Evolutionary conservation across 2,113 vertebrate genomes (phyloP).

Genomic region (Corythoichthys intestinalis): DNA sequence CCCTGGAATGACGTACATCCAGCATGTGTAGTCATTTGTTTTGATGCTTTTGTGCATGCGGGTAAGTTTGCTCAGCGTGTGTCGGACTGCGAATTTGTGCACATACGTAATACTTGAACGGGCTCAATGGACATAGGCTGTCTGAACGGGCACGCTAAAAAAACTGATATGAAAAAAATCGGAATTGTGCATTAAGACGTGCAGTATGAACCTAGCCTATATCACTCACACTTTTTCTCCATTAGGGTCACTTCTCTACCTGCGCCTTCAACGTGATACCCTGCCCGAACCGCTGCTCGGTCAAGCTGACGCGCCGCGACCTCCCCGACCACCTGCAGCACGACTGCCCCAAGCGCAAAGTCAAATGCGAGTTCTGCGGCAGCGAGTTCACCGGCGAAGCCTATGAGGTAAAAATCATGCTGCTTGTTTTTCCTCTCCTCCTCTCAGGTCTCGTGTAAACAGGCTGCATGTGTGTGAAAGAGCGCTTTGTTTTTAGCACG

Average conservation of each 20-base stretch:
- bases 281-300: slow-evolving; percentile 90
- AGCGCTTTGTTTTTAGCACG: slow-evolving; percentile 34
- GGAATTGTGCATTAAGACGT: too few species aligned
- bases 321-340: slow-evolving; percentile 93
- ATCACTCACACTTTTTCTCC: slow-evolving; percentile 16
- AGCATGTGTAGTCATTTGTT: too few species aligned
- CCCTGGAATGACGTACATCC: too few species aligned
- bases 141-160: too few species aligned
- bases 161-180: too few species aligned
- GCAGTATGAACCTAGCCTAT: too few species aligned
- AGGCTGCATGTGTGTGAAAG: slow-evolving; percentile 36
- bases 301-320: slow-evolving; percentile 91
- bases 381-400: slow-evolving; percentile 92
- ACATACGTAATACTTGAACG: too few species aligned
- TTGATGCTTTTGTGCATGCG: too few species aligned
- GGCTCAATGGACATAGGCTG: too few species aligned
- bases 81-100: too few species aligned
- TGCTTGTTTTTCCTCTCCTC: slow-evolving; percentile 13
- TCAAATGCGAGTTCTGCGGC: slow-evolving; percentile 95
- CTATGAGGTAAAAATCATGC: slow-evolving; percentile 74
- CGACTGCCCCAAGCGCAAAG: slow-evolving; percentile 92
- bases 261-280: slow-evolving; percentile 95
- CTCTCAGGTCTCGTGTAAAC: slow-evolving; percentile 13
- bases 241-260: slow-evolving; percentile 86
- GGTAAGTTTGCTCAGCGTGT: too few species aligned